Conservation (phyloP, 2,113 vertebrate species). For the Euleptes europaea region DNA sequence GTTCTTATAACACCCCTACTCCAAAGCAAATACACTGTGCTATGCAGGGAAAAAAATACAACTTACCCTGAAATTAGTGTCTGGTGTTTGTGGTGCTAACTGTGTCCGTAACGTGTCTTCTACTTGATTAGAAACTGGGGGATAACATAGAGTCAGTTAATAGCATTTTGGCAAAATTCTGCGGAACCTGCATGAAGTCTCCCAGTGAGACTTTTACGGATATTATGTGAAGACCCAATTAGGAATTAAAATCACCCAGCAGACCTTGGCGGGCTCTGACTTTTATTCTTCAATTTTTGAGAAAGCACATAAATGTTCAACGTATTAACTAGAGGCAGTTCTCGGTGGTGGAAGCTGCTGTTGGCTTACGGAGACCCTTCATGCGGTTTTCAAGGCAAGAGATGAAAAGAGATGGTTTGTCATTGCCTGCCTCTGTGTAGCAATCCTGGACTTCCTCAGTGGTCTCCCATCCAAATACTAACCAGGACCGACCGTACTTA, state of each 20-base stretch:
- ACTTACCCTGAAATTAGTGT: constrained; percentile 87
- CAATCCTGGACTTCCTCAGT: too few species aligned
- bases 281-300: background rate
- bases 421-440: too few species aligned
- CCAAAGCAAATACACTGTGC: constrained; percentile 41
- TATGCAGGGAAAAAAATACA: constrained; percentile 63
- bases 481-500: too few species aligned
- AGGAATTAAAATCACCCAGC: background rate
- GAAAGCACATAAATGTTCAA: background rate
- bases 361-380: too few species aligned
- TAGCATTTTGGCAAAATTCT: constrained; percentile 70
- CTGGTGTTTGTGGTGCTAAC: constrained; percentile 83
- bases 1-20: constrained; percentile 39
- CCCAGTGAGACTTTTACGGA: too few species aligned
- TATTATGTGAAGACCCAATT: background rate
- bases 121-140: constrained; percentile 84
- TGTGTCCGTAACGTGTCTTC: constrained; percentile 85
- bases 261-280: background rate
- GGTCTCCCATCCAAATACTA: too few species aligned
- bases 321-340: too few species aligned
- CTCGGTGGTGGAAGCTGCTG: too few species aligned
- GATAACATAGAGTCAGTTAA: constrained; percentile 75
- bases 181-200: constrained; percentile 50
- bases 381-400: too few species aligned
- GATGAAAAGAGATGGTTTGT: too few species aligned